These are phyloP conservation scores for Mycalesis mineus DNA, from an alignment of 2,888 invertebrate species.

Conservation along the genomic window DNA sequence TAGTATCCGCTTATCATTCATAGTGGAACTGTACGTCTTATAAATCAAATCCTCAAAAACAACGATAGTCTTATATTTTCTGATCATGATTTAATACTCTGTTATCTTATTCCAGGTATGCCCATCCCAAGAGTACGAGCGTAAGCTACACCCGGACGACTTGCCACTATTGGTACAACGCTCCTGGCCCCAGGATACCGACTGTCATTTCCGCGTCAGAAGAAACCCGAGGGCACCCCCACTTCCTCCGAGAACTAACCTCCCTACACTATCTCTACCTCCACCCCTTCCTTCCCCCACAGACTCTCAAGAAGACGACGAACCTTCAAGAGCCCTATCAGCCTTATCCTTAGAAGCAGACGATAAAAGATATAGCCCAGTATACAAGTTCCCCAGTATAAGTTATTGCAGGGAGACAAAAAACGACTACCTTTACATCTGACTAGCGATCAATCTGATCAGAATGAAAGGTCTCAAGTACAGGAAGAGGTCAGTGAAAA, in stretches of 20 bases:
- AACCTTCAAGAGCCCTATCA: constrained; percentile 61
- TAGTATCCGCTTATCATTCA: no score
- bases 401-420: constrained; percentile 67
- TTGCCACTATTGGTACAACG: constrained; percentile 89
- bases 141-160: constrained; percentile 92
- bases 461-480: constrained; percentile 38
- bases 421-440: constrained; percentile 72
- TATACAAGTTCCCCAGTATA: constrained; percentile 72
- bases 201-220: constrained; percentile 89
- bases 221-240: constrained; percentile 90
- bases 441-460: constrained; percentile 49
- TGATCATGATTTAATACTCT: not conserved
- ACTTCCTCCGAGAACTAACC: constrained; percentile 80
- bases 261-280: constrained; percentile 40
- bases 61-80: no score
- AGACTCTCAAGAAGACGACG: constrained; percentile 58
- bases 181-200: constrained; percentile 82
- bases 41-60: no score
- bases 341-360: constrained; percentile 68
- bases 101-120: constrained; percentile 70
- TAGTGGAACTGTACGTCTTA: no score
- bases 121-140: constrained; percentile 89
- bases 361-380: constrained; percentile 68
- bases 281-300: constrained; percentile 44
- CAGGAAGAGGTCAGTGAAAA: constrained; percentile 44